These are phyloP conservation scores for Zygaena filipendulae DNA, from an alignment of 2,888 invertebrate genomes.

Conservation along the genomic window DNA sequence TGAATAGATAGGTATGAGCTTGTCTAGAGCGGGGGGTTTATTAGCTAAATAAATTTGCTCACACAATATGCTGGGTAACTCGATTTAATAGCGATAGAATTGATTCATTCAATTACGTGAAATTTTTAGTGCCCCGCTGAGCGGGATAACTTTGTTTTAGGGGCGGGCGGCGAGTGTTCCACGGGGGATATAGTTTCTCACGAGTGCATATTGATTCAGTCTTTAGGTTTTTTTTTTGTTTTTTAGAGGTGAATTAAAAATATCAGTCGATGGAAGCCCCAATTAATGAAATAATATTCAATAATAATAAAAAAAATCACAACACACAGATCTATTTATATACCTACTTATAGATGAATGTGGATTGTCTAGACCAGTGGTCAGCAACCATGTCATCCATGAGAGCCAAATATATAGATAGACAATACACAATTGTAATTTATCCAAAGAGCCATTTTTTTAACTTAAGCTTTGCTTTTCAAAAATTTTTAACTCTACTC, in stretches of 20 bases:
- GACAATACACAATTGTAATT: too few species aligned
- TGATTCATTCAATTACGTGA: conserved; percentile 69
- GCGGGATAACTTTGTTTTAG: conserved; percentile 62
- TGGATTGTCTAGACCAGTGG: too few species aligned
- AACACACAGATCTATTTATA: too few species aligned
- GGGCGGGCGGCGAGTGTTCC: conserved; percentile 22
- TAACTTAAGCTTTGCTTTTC: too few species aligned
- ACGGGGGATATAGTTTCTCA: conserved; percentile 55
- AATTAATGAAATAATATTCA: not conserved
- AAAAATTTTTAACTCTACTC: too few species aligned
- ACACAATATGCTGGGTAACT: conserved; percentile 67
- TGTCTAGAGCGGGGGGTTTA: conserved; percentile 35
- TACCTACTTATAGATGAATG: too few species aligned
- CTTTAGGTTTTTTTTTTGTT: conserved; percentile 21
- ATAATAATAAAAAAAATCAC: too few species aligned
- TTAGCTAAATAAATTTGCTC: conserved; percentile 69
- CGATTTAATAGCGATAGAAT: conserved; percentile 69
- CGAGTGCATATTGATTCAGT: conserved; percentile 46
- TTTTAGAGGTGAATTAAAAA: not conserved
- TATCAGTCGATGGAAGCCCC: not conserved
- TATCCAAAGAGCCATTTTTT: too few species aligned
- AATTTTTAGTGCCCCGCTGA: conserved; percentile 64
- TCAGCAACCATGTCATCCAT: too few species aligned
- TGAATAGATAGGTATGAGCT: conserved; percentile 19
- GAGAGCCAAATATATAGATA: too few species aligned